Percentiles rank a stretch among this genome's conserved stretches.
Evolutionary conservation across 2,113 vertebrate species (phyloP).

Genomic region (Scomber colias): DNA sequence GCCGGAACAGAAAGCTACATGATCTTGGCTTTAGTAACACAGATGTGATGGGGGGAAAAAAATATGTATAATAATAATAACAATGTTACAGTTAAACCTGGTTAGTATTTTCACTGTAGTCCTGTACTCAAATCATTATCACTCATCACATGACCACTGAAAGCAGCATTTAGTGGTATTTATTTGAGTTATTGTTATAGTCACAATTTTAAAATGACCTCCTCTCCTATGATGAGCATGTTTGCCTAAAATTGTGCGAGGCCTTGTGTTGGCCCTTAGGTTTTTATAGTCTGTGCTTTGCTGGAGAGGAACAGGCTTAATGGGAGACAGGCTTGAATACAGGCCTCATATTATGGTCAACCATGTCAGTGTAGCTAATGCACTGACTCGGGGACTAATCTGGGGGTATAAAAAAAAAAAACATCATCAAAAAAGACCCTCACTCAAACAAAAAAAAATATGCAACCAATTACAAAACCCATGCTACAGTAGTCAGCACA

Average conservation of each 20-base stretch:
- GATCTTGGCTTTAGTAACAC: too few species aligned
- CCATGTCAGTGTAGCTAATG: constrained; percentile 5
- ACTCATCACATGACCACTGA: constrained; percentile 9
- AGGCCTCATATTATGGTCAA: constrained; percentile 13
- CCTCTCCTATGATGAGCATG: neutral
- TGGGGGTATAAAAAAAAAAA: neutral
- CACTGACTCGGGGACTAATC: neutral
- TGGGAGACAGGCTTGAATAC: neutral
- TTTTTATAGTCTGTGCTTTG: neutral
- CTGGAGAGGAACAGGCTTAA: neutral
- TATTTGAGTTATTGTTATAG: neutral
- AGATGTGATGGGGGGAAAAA: too few species aligned
- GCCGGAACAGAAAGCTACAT: neutral
- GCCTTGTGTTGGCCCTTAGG: neutral
- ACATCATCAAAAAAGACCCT: too few species aligned
- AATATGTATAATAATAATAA: too few species aligned
- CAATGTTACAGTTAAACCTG: neutral
- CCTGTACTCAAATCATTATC: neutral
- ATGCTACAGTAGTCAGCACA: too few species aligned
- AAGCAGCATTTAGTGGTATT: neutral
- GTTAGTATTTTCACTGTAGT: neutral
- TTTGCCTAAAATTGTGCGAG: neutral
- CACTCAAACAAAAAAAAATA: too few species aligned
- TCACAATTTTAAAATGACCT: neutral
- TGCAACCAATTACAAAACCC: too few species aligned